Conservation (phyloP, 2,797 vertebrate genomes). For the Muscicapa comitata region DNA sequence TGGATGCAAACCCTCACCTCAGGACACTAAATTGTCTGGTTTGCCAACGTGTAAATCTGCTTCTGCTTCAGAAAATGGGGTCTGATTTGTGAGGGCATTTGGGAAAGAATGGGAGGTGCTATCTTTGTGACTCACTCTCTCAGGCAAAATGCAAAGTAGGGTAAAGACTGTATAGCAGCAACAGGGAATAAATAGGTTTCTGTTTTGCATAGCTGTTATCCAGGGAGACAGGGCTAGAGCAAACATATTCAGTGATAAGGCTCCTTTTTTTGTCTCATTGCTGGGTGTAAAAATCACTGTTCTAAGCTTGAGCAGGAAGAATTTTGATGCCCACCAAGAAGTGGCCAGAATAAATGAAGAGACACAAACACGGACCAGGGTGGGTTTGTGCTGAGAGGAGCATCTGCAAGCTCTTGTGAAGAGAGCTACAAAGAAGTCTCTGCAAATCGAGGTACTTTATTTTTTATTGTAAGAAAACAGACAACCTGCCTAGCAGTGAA, state of each 20-base stretch:
- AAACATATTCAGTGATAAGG: slow-evolving; percentile 17
- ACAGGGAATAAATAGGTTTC: background rate
- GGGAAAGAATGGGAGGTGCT: background rate
- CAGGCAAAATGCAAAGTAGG: slow-evolving; percentile 2
- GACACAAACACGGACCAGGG: rapidly evolving
- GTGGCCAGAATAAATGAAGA: background rate
- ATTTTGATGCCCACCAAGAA: background rate
- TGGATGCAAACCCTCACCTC: background rate
- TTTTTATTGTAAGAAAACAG: background rate
- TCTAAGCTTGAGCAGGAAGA: background rate
- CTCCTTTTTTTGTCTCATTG: background rate
- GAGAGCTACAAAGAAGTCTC: background rate
- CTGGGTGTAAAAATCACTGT: background rate
- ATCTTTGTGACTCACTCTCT: background rate
- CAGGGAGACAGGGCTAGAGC: background rate
- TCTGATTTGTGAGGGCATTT: background rate
- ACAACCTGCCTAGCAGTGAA: background rate
- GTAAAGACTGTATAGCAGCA: background rate
- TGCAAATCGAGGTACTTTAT: background rate
- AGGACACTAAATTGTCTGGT: background rate
- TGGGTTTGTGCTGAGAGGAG: background rate
- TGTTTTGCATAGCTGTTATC: slow-evolving; percentile 2
- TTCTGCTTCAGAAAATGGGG: background rate
- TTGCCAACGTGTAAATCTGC: background rate
- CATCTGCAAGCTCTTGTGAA: background rate